A percentile compares a stretch with the other conserved stretches of the same genome.
phyloP scores from a whole-genome alignment of 2,113 vertebrate species.

The Salvelinus sp. region DNA sequence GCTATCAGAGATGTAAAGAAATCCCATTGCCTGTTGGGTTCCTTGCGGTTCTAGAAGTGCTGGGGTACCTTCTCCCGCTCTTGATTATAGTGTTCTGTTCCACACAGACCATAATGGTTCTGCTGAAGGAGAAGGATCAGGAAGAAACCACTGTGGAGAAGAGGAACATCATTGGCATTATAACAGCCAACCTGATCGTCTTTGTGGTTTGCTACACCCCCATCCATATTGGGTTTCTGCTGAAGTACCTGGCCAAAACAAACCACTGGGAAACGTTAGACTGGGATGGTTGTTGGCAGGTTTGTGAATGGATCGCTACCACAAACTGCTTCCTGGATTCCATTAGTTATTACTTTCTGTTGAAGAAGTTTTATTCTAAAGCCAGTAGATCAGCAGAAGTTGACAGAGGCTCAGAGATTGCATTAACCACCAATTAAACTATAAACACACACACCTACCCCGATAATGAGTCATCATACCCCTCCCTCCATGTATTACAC shows the following conservation, averaged over 20 bases:
- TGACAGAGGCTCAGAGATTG: no score
- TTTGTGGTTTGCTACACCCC: conserved; percentile 73
- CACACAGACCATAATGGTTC: conserved; percentile 43
- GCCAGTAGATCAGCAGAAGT: conserved; percentile 11
- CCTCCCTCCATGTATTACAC: no score
- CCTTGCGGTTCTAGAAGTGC: conserved; percentile 20
- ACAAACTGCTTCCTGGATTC: conserved; percentile 73
- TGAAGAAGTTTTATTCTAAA: conserved; percentile 48
- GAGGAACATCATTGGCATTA: conserved; percentile 45
- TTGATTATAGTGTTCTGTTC: conserved; percentile 56
- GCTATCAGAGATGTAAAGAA: conserved; percentile 49
- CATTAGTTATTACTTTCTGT: conserved; percentile 68
- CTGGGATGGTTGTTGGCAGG: not conserved
- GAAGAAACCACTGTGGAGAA: conserved; percentile 26
- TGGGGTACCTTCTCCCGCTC: conserved; percentile 59
- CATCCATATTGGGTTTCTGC: conserved; percentile 50
- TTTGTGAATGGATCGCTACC: conserved; percentile 65
- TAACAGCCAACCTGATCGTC: conserved; percentile 64
- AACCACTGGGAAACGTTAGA: not conserved
- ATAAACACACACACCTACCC: no score
- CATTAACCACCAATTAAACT: no score
- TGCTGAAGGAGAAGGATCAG: conserved; percentile 28
- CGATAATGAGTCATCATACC: no score
- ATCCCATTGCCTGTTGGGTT: accelerated
- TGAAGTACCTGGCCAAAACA: conserved; percentile 26